Conservation (phyloP, 2,113 vertebrate species). For the Bambusicola thoracicus region DNA sequence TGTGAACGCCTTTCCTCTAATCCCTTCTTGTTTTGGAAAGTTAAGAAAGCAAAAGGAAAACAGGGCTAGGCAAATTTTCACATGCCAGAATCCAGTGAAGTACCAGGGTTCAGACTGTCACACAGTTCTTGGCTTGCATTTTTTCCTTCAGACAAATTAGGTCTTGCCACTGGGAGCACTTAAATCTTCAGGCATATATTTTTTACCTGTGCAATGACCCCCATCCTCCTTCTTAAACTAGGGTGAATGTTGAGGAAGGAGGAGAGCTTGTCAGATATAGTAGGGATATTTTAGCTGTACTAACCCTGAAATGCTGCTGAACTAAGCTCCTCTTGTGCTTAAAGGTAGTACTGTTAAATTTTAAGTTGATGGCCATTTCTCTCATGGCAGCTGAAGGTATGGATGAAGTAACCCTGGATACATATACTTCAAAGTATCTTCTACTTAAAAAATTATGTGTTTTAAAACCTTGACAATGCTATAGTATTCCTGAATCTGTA, state of each 20-base stretch:
- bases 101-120: neutral
- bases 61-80: neutral
- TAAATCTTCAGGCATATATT: neutral
- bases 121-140: neutral
- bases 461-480: neutral
- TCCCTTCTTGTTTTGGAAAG: constrained; percentile 42
- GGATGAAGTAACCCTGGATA: neutral
- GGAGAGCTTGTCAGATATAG: neutral
- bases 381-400: neutral
- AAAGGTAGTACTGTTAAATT: neutral
- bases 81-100: neutral
- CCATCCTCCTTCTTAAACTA: neutral
- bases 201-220: neutral
- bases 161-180: neutral
- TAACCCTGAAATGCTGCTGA: neutral
- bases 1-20: constrained; percentile 66
- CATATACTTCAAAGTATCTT: neutral
- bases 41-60: constrained; percentile 36
- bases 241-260: neutral
- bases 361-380: neutral
- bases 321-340: accelerated
- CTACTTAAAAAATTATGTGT: neutral
- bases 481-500: neutral
- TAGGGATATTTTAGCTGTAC: neutral
- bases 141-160: neutral